Conservation (phyloP, 2,888 invertebrate species). For the Cybosia mesomella region DNA sequence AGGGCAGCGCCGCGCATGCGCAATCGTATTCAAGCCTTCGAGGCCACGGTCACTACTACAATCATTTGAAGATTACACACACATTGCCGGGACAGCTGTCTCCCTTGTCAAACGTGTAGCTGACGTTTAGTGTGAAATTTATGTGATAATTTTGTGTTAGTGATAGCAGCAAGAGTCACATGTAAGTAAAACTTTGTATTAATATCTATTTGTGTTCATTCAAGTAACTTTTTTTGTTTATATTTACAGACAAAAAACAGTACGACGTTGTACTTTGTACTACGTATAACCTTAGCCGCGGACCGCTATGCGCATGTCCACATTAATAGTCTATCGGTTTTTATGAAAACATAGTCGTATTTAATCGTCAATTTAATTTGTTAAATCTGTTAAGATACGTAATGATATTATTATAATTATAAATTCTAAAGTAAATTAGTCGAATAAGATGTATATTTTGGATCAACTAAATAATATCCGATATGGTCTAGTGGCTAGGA, state of each 20-base stretch:
- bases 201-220: conserved; percentile 16
- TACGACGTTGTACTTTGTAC: conserved; percentile 6
- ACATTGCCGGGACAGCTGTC: conserved; percentile 63
- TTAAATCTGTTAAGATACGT: not conserved
- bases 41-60: conserved; percentile 79
- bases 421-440: not conserved
- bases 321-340: conserved; percentile 31
- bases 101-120: conserved; percentile 69
- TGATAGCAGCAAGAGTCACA: conserved; percentile 51
- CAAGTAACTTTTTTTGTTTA: not conserved
- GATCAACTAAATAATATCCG: conserved; percentile 29
- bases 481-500: conserved; percentile 90
- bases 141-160: conserved; percentile 60
- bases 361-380: conserved; percentile 60
- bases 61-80: conserved; percentile 61
- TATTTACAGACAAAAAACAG: conserved; percentile 29
- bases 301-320: conserved; percentile 55
- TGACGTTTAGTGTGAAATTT: conserved; percentile 62
- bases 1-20: conserved; percentile 71
- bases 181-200: conserved; percentile 64
- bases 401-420: not conserved
- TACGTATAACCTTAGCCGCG: conserved; percentile 51
- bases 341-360: not conserved
- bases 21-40: conserved; percentile 70
- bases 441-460: not conserved